Base-by-base conservation (phyloP, 1,140 invertebrate genomes). In the Drosophila biarmipes region DNA sequence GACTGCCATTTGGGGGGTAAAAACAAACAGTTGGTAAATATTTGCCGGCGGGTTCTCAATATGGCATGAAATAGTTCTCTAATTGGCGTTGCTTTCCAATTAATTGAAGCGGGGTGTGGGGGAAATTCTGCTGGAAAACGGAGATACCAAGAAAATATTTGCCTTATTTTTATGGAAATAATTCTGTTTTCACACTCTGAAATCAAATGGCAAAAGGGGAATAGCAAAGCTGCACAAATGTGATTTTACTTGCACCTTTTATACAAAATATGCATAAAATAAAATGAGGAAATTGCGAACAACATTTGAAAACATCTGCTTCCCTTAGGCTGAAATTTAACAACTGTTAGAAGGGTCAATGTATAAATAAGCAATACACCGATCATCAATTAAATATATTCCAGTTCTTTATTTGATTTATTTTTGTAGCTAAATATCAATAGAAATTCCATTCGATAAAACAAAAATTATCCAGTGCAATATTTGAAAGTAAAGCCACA, bases 61-160 rank as follows among this genome's bases (percentile, higher is more conserved):
- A 51, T 57, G 45, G 45, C 71, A 75, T 57, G 45, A 57, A 66
- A 75, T 66, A 64, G 72, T 74, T 74, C 69, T 53, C 72, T 75
- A 75, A 75, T 75, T 75, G 72, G 72, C 72, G 55, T 66, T 51
- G 72, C 73, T 76, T 58, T 76, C 19, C 38, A 56, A 57, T 55
- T 74, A 74, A 66, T 64, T 66, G 59, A 67, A 40, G 71, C 56
- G 45, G 11, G n/a, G 11, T 17, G 17, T 7, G 12, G 15, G 15
- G 21, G 24, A 24, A 31, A 34, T 2, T 4, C 14, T 24, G 4
- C 14, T 5, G 24, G 7, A 10, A 31, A 38, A 40, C 31, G 8
- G 11, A n/a, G 43, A 17, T 29, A 31, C 11, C 24, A 38, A 24
- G 24, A 40, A 7, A 6, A 43, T 11, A 63, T 43, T 40, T 43